Conservation (phyloP, 2,797 vertebrate genomes). For the Lateolabrax maculatus region DNA sequence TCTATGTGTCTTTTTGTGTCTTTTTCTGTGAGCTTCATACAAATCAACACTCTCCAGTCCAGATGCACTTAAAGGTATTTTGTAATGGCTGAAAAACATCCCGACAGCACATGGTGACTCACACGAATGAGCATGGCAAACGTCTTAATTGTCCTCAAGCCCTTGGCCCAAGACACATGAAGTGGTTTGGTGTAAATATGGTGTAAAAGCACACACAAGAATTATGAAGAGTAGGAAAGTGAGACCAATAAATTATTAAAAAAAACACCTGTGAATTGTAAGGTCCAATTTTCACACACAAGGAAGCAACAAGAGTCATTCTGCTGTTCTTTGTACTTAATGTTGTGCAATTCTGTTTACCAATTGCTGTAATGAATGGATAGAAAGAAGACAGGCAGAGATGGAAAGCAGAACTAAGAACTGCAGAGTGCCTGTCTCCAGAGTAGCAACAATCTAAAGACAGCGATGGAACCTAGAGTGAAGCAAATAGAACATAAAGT, state of each 20-base stretch:
- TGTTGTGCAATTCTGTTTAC: not conserved
- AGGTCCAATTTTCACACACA: not conserved
- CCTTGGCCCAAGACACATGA: too few species aligned
- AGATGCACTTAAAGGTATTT: not conserved
- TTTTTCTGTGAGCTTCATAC: not conserved
- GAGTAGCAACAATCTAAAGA: not conserved
- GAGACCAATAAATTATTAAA: not conserved
- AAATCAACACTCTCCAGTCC: not conserved
- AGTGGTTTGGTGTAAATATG: too few species aligned
- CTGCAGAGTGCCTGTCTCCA: not conserved
- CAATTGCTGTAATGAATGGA: not conserved
- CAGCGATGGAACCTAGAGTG: not conserved
- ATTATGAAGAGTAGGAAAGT: not conserved
- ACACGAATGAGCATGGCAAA: not conserved
- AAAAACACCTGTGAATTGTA: not conserved
- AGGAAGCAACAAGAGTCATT: not conserved
- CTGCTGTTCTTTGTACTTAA: not conserved
- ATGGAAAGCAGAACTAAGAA: not conserved
- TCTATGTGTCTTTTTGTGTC: too few species aligned
- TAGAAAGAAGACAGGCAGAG: not conserved
- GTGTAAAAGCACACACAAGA: not conserved
- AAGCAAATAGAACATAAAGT: not conserved
- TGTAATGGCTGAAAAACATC: not conserved
- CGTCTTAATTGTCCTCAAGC: not conserved
- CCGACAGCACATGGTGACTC: too few species aligned